A percentile compares a stretch with the other conserved stretches of the same genome.
Conservation (phyloP, 2,888 invertebrate genomes). For the Hyppa rectilinea region DNA sequence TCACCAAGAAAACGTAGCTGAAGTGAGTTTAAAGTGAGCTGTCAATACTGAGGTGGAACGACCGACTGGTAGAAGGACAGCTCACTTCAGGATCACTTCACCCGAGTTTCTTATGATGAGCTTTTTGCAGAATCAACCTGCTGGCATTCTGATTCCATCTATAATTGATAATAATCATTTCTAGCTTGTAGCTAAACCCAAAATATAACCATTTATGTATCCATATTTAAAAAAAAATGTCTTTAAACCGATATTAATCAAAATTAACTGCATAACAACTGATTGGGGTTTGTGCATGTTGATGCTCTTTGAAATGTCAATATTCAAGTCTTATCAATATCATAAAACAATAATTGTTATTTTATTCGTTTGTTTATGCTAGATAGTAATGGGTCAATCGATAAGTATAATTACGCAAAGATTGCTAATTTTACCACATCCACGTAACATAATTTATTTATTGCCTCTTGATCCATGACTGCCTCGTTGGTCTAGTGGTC, state of each 20-base stretch:
- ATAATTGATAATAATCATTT: not conserved
- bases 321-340: constrained; percentile 44
- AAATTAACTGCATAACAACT: constrained; percentile 34
- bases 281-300: not conserved
- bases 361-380: constrained; percentile 39
- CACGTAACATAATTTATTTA: constrained; percentile 25
- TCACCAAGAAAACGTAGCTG: no score
- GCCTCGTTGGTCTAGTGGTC: no score
- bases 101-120: no score
- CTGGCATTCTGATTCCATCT: no score
- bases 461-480: no score
- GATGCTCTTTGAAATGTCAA: constrained; percentile 35
- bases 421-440: constrained; percentile 34
- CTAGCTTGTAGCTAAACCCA: not conserved
- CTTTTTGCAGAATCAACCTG: no score
- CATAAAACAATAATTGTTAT: constrained; percentile 40
- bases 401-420: constrained; percentile 18
- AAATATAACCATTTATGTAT: constrained; percentile 2
- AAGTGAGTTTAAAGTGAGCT: no score
- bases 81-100: no score
- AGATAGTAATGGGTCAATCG: constrained; percentile 36
- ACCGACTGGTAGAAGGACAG: no score
- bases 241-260: no score
- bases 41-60: no score
- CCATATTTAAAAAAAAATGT: no score